Conservation (phyloP, 2,113 vertebrate species). For the Microcebus tavaratra region DNA sequence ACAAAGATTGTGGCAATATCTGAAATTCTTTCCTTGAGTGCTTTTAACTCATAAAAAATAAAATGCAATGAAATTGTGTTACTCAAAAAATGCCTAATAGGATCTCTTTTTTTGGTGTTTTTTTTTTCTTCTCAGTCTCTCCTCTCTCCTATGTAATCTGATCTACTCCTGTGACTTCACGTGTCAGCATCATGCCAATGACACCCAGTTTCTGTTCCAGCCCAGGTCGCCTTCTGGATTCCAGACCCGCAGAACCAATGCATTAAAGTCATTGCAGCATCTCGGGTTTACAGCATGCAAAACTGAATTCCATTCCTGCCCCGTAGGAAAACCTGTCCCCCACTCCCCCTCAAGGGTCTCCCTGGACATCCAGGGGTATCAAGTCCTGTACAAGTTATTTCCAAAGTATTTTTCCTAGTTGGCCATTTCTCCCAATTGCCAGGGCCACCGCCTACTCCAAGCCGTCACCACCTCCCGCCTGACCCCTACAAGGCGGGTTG, state of each 20-base stretch:
- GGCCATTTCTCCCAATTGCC: not conserved
- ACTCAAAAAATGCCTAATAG: not conserved
- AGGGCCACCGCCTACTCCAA: not conserved
- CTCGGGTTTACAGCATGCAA: no score
- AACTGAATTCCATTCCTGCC: not conserved
- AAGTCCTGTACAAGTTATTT: not conserved
- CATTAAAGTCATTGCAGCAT: not conserved
- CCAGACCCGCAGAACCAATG: not conserved
- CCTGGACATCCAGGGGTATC: not conserved
- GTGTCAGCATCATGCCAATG: not conserved
- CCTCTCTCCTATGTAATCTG: not conserved
- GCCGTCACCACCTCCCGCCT: not conserved
- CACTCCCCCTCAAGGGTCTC: not conserved
- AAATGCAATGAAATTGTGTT: not conserved
- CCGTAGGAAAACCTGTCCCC: not conserved
- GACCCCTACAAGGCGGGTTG: not conserved
- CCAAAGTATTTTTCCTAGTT: not conserved
- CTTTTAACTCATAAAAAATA: not conserved
- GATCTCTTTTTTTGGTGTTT: not conserved
- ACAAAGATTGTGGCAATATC: not conserved
- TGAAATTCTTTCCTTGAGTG: not conserved
- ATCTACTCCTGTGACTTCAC: not conserved
- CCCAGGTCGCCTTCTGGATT: not conserved
- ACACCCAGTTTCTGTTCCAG: not conserved
- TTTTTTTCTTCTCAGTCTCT: not conserved